Evolutionary conservation across 2,888 invertebrate genomes (phyloP), one percentile per base, ranked within the genome.

Genomic region (Caenorhabditis sp.): DNA sequence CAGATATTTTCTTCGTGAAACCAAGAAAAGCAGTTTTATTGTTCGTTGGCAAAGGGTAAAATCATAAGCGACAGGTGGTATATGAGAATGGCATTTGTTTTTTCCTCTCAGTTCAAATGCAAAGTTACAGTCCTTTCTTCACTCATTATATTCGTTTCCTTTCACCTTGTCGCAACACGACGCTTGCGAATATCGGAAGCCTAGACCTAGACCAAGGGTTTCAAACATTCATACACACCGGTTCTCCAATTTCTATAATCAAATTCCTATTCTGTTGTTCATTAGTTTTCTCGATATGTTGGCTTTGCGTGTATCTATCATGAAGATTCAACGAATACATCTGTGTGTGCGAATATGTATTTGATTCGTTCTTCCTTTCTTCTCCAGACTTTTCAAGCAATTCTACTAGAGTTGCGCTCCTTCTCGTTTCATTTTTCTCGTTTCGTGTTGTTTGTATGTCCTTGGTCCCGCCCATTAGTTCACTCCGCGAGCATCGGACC

Each of bases 401-500:
- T 77, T 61, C 69, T 61, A 61, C 31, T 7, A 51, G 77, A 77
- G 69, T 77, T 77, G 69, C 61, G 24, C 54, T 54, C 76, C 19
- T 19, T n/a, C 47, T 47, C 19, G n/a, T 47, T 47, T 19, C 47
- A 61, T 54, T 59, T 61, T 49, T 44, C 59, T 41, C 61, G 59
- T 76, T 76, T 77, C 63, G 44, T 69, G 63, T 70, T 77, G 77
- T 77, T 77, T 77, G 77, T 76, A 56, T 63, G 72, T 59, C 22
- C 49, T 51, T 24, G 41, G 61, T 31, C 68, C 68, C 76, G 76
- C 76, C 76, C 76, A 47, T 68, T 76, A 75, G 66, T 75, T 75
- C 75, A 31, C 64, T 38, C 76, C 35, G 44, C 58, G 76, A 68
- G 69, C 61, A 41, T 24, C 51, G 77, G 77, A 77, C 77, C 77